Base-by-base conservation (phyloP, 1,140 invertebrate species). In the Cherax destructor region DNA sequence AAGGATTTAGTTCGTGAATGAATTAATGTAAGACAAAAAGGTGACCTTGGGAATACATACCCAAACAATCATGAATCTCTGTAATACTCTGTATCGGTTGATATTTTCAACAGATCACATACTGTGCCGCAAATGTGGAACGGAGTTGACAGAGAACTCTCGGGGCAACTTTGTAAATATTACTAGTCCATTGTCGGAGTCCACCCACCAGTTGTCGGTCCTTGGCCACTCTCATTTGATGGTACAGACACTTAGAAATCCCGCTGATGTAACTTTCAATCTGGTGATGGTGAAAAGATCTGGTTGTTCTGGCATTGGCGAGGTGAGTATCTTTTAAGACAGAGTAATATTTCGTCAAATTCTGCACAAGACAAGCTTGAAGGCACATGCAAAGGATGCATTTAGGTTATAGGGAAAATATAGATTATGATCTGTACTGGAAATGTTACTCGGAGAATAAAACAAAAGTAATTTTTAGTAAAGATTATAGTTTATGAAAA, bases 131-230 rank as follows among this genome's bases (percentile, higher is more conserved):
- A 83, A 83, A 21, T 90, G 88, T 90, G 88, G 88, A 50, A 69
- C 65, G 10, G 88, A 90, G 83, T 61, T 90, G 69, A 90, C 88
- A 7, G 88, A 90, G 24, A 90, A 90, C 41, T 24, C 72, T 7
- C 69, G 16, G 11, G 88, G 84, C n/a, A 90, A 90, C 79, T 90
- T 90, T 78, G 81, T 90, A 3, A 90, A 90, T 41, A 61, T 90
- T 52, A 83, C 80, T 9, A 90, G 88, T 69, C 88, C 79, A n/a
- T 50, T 78, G 69, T 90, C 88, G 16, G 88, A 90, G 72, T 83
- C 88, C n/a, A 77, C 72, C 2, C 69, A 90, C 11, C 72, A 72
- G 81, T 6, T 90, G 24, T 59, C 80, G 41, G 65, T 90, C 49
- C 81, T 90, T 41, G 88, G 88, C 49, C 88, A 90, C 47, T 77